Base-by-base conservation (phyloP, 2,888 invertebrate genomes). In the Archaeoteleia sp. region DNA sequence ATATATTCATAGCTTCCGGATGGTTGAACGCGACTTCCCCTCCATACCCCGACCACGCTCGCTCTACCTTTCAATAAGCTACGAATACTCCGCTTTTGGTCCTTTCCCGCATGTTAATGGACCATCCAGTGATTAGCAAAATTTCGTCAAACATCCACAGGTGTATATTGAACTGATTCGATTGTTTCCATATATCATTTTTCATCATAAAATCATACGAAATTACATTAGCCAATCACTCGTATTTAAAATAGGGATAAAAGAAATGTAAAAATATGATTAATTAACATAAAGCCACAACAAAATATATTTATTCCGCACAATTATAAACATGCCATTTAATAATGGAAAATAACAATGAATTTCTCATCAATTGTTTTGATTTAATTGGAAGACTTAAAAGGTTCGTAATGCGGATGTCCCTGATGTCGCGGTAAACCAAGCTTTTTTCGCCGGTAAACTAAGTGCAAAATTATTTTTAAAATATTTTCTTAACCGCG, bases 1-100 rank as follows among this genome's bases (percentile, higher is more conserved):
- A 83, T 83, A 82, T 83, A 83, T 83, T 83, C 83, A 83, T 83
- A 82, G 82, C 83, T 83, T 83, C 82, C 82, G 82, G 81, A 82
- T 83, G 83, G 82, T 82, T 78, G 80, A 81, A 77, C 82, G 75
- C 78, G 76, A 78, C 79, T 81, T 76, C 74, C 75, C 62, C 43
- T 62, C 66, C 40, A 35, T 49, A 49, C 58, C 46, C 68, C 57
- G 51, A 51, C 51, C 23, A 53, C 48, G 49, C 55, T 30, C 54
- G 25, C 40, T 57, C 63, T 67, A 37, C 66, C 63, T 55, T 43
- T 61, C 65, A 69, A 65, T 69, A 57, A 69, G 65, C 65, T 69
- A 35, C 65, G 61, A 65, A 69, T 60, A 60, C 63, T 58, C 63
- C 32, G 60, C 60, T 65, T 58, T 60, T 17, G 67, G 63, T 67